These are phyloP conservation scores for Cephalotes varians DNA, from an alignment of 2,888 invertebrate species.

Conservation along the genomic window DNA sequence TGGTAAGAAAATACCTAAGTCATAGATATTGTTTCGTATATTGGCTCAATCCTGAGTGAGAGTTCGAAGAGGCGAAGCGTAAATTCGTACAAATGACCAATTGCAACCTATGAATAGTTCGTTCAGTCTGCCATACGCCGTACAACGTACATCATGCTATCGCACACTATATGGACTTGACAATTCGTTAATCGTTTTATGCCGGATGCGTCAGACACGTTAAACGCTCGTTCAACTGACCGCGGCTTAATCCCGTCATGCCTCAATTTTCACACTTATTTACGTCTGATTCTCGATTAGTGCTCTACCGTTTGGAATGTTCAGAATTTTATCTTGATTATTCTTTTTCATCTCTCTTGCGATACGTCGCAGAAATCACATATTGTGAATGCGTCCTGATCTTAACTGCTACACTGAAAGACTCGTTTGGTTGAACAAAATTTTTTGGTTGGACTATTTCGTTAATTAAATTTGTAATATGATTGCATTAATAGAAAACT, in stretches of 20 bases:
- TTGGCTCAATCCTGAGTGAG: conserved; percentile 7
- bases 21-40: not conserved
- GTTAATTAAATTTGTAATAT: no score
- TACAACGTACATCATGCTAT: conserved; percentile 38
- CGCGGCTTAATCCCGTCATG: conserved; percentile 41
- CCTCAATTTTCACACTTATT: conserved; percentile 44
- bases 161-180: conserved; percentile 43
- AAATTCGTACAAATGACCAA: conserved; percentile 68
- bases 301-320: not conserved
- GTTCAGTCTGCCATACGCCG: conserved; percentile 52
- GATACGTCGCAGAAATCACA: not conserved
- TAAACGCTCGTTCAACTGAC: conserved; percentile 48
- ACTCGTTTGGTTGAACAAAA: no score
- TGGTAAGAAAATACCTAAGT: not conserved
- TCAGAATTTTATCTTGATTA: not conserved
- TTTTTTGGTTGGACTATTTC: no score
- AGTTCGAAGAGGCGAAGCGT: conserved; percentile 62
- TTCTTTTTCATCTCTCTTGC: not conserved
- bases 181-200: conserved; percentile 68
- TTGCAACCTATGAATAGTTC: conserved; percentile 69
- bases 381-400: not conserved
- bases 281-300: conserved; percentile 23
- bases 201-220: conserved; percentile 56
- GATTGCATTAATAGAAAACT: no score
- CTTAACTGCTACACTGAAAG: not conserved